Evolutionary conservation across 2,888 invertebrate genomes (phyloP), one percentile per base, ranked within the genome.

Genomic region (Lymantria dispar): DNA sequence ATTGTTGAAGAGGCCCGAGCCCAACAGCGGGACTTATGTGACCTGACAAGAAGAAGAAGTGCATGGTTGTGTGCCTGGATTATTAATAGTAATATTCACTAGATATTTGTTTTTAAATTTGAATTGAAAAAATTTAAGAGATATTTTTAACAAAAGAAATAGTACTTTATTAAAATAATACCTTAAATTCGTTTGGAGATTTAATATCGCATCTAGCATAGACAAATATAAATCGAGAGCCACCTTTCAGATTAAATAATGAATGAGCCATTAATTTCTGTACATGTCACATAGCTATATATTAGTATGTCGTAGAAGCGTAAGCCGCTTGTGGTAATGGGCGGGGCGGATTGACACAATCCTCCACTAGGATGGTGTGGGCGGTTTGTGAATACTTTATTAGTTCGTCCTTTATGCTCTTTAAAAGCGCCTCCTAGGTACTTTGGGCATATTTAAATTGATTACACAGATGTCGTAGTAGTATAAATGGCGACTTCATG

Each of bases 341-440:
- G 85, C 83, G 82, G 85, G 80, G 75, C 76, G 72, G 77, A 63
- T 70, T 60, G 56, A 60, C 70, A 71, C 74, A 64, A 81, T 83
- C 82, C 85, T 80, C 85, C 84, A 84, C 74, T 85, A 68, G 80
- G 76, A 81, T 80, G 76, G 75, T 75, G 77, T 85, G 87, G 85
- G 85, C n/a, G 85, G 74, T 70, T 76, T 80, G 80, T 85, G 87
- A 77, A 88, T 87, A 86, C 77, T 87, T 85, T 77, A 88, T 85
- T 63, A 84, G 64, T 50, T 29, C 54, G 66, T 78, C 76, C 78
- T 82, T 80, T 82, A 80, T 83, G 33, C 66, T 70, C 67, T 68
- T 68, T 22, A n/a, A 14, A 42, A 29, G 42, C 75, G 33, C 5
- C 10, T 33, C 8, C 1, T 33, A 33, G 33, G 22, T 22, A n/a